Percentiles rank a stretch among this genome's conserved stretches.
These are phyloP conservation scores for Lerista edwardsae DNA, from an alignment of 2,797 vertebrate species.

Conservation along the genomic window DNA sequence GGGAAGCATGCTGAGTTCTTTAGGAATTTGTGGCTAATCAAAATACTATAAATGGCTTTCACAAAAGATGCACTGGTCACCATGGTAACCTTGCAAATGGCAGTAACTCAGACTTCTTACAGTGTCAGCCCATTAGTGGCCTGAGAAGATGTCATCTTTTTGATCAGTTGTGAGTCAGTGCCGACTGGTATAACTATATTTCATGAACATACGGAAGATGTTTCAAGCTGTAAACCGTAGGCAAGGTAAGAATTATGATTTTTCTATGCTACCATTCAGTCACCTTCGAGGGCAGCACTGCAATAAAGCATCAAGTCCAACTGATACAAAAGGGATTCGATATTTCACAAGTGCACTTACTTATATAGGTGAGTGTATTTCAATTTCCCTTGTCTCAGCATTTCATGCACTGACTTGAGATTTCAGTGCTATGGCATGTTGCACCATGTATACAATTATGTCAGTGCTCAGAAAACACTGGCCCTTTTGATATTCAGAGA, in stretches of 20 bases:
- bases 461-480: not conserved
- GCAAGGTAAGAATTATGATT: conserved; percentile 4
- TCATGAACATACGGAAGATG: conserved; percentile 19
- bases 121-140: conserved; percentile 19
- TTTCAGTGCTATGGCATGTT: not conserved
- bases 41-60: conserved; percentile 56
- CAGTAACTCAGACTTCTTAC: conserved; percentile 45
- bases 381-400: not conserved
- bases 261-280: not conserved
- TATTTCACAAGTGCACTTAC: conserved; percentile 9
- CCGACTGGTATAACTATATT: conserved; percentile 17
- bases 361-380: not conserved
- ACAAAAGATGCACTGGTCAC: conserved; percentile 50
- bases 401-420: not conserved
- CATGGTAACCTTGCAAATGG: conserved; percentile 64
- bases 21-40: conserved; percentile 62
- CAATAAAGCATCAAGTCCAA: not conserved
- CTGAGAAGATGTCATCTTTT: conserved; percentile 29
- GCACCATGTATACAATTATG: not conserved
- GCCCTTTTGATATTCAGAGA: not conserved
- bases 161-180: conserved; percentile 20
- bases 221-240: conserved; percentile 26
- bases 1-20: conserved; percentile 41
- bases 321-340: not conserved
- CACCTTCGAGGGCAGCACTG: not conserved